Evolutionary conservation across 2,888 invertebrate species (phyloP), one percentile per base, ranked within the genome.

Genomic region (Lepidochrysops patricia): DNA sequence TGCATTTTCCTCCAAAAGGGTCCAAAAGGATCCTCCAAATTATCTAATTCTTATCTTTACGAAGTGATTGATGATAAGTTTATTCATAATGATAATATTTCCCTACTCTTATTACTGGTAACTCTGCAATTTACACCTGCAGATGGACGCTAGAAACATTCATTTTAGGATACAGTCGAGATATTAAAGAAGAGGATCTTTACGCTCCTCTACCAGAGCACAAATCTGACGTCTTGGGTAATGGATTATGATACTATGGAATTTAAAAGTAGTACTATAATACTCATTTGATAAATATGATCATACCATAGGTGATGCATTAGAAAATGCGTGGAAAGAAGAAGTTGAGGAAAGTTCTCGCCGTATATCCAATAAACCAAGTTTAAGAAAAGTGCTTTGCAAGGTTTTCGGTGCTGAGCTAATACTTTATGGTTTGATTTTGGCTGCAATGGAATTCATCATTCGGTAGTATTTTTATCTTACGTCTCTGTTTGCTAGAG

Each of bases 91-190:
- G n/a, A n/a, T n/a, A n/a, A n/a, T n/a, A n/a, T n/a, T n/a, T n/a
- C n/a, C n/a, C n/a, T 19, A 19, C 6, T 2, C 7, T 19, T 15
- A 43, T 19, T 19, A 5, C 5, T 35, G 13, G n/a, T 35, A 35
- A 13, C 13, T 13, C 2, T 19, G 23, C 13, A 58, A 13, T 13
- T 4, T 15, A 48, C 4, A n/a, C n/a, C 75, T 82, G 60, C 78
- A 95, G 94, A 73, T 95, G 94, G 91, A 91, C 94, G 0, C 76
- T 93, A 60, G 92, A 93, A 67, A 91, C 92, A 1, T 94, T 95
- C 71, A 91, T 91, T 74, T 84, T 91, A 63, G 95, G 95, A 15
- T 92, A 91, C 70, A 91, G 86, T 63, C 87, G 91, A 49, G 94
- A 94, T 68, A 89, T 95, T 57, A 91, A 92, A 72, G 90, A 92